These are phyloP conservation scores for Dasypus novemcinctus DNA, from an alignment of 2,113 vertebrate species.

Conservation along the genomic window DNA sequence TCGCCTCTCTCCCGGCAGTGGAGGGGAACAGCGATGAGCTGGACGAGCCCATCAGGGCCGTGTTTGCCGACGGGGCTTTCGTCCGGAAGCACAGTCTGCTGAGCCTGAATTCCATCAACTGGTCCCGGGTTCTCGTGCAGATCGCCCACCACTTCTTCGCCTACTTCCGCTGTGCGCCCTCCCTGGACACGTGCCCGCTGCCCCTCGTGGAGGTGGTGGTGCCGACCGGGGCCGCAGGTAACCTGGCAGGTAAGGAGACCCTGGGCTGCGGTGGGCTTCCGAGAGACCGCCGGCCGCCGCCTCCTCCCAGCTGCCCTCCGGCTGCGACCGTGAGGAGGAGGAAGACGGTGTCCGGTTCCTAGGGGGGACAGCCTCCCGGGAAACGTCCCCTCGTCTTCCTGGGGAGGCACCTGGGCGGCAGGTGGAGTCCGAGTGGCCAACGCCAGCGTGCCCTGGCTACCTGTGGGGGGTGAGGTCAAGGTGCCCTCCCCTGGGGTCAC, in stretches of 20 bases:
- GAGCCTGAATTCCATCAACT: conserved; percentile 95
- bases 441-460: rapidly evolving
- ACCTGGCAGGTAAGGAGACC: conserved; percentile 87
- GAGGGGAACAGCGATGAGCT: conserved; percentile 94
- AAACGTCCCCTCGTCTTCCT: neutral
- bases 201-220: conserved; percentile 92
- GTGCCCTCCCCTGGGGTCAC: neutral
- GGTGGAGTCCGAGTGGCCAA: neutral
- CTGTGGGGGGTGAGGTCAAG: neutral
- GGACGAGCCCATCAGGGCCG: conserved; percentile 87
- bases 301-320: neutral
- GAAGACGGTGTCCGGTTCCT: neutral
- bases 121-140: conserved; percentile 93
- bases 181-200: conserved; percentile 54
- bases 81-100: conserved; percentile 86
- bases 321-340: neutral
- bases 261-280: neutral
- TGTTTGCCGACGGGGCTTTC: conserved; percentile 89
- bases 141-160: conserved; percentile 92
- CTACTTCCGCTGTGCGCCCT: conserved; percentile 86
- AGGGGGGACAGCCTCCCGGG: neutral
- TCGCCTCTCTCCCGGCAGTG: conserved; percentile 79
- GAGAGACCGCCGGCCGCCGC: neutral
- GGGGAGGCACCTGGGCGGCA: rapidly evolving
- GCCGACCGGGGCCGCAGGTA: conserved; percentile 94